These are phyloP conservation scores for Toxotes jaculatrix DNA, from an alignment of 2,113 vertebrate genomes.

Conservation along the genomic window DNA sequence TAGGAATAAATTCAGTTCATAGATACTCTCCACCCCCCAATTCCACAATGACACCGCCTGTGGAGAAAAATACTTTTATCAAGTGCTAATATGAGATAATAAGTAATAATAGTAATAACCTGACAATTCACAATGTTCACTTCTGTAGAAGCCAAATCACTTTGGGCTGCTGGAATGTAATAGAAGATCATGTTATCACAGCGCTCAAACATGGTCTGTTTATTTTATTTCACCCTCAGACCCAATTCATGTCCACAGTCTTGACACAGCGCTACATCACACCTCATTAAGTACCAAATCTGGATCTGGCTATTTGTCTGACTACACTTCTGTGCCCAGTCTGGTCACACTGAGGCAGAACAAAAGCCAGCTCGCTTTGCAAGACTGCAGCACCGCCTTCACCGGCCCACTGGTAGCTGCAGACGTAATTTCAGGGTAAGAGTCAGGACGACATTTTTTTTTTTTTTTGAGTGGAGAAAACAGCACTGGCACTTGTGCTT, in stretches of 20 bases:
- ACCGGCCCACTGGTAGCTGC: conserved; percentile 12
- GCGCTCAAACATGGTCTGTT: conserved; percentile 47
- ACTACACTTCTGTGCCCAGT: conserved; percentile 27
- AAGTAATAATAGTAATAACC: conserved; percentile 40
- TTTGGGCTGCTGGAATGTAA: conserved; percentile 18
- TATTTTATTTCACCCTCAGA: conserved; percentile 60
- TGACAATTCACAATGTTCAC: conserved; percentile 27
- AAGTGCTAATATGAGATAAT: conserved; percentile 31
- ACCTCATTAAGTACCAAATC: conserved; percentile 68
- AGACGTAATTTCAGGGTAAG: conserved; percentile 54
- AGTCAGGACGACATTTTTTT: conserved; percentile 21
- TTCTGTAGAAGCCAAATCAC: conserved; percentile 13
- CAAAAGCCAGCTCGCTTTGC: conserved; percentile 33
- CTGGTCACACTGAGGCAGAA: conserved; percentile 34
- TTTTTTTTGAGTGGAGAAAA: conserved; percentile 21
- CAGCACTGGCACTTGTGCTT: background rate
- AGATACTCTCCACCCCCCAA: background rate
- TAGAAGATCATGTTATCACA: conserved; percentile 45
- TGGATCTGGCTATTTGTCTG: conserved; percentile 51
- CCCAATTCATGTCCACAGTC: conserved; percentile 37
- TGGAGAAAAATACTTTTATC: conserved; percentile 34
- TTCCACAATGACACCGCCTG: background rate
- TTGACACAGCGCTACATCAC: conserved; percentile 42
- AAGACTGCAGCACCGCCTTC: conserved; percentile 7
- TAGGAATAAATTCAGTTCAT: conserved; percentile 18